phyloP scores from a whole-genome alignment of 2,113 vertebrate genomes.

The Eretmochelys imbricata region DNA sequence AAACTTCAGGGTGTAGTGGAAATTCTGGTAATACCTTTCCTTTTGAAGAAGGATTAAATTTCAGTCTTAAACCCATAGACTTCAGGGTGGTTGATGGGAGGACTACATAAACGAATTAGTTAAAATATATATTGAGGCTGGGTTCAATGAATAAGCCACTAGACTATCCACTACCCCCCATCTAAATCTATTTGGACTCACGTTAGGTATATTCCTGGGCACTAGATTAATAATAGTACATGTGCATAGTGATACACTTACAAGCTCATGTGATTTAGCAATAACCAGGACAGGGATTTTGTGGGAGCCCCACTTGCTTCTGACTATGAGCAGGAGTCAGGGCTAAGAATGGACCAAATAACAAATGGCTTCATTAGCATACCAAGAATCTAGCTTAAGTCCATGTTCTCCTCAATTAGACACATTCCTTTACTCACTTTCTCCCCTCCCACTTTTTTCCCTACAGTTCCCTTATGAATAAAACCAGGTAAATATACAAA shows the following conservation, averaged over 20 bases:
- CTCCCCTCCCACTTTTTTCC: accelerated
- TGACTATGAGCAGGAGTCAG: background rate
- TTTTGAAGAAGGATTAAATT: conserved; percentile 8
- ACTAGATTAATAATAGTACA: background rate
- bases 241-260: background rate
- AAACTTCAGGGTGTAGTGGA: background rate
- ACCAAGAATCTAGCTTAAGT: background rate
- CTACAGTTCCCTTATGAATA: background rate
- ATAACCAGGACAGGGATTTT: background rate
- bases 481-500: no score
- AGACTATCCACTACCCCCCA: background rate
- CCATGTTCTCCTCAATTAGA: background rate
- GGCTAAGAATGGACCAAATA: background rate
- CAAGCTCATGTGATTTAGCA: accelerated
- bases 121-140: background rate
- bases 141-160: background rate
- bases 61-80: background rate
- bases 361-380: background rate
- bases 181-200: background rate
- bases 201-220: background rate
- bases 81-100: background rate
- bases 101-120: background rate
- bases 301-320: background rate
- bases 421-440: background rate
- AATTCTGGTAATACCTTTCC: background rate